These are phyloP conservation scores for Agelas oroides DNA, from an alignment of 37 sponge, comb jelly and placozoan genomes.

Conservation along the genomic window DNA sequence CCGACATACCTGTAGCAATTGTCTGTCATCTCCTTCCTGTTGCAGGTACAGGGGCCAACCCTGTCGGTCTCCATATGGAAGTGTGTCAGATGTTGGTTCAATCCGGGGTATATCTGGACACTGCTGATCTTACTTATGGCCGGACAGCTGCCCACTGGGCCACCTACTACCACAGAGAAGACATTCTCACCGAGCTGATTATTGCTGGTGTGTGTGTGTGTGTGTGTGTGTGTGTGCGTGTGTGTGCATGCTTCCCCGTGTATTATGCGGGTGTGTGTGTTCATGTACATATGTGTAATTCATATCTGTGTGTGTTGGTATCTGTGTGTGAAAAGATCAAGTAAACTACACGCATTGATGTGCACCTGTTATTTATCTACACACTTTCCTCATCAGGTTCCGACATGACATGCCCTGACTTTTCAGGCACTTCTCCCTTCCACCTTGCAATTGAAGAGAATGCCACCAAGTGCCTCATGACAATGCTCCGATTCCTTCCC, in stretches of 20 bases:
- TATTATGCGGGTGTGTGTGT: no score
- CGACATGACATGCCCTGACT: slow-evolving; percentile 65
- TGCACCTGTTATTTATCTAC: no score
- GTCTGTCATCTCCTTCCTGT: not conserved
- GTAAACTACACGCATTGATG: no score
- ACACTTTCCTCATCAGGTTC: slow-evolving; percentile 2
- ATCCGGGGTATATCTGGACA: slow-evolving; percentile 34
- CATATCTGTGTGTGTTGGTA: no score
- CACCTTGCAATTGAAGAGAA: slow-evolving; percentile 70
- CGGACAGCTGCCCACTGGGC: slow-evolving; percentile 88
- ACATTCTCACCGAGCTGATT: slow-evolving; percentile 70
- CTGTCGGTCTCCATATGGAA: slow-evolving; percentile 33
- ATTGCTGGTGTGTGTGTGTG: slow-evolving; percentile 52
- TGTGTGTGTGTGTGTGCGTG: no score
- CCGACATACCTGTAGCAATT: no score
- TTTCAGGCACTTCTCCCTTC: slow-evolving; percentile 77
- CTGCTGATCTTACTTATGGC: slow-evolving; percentile 69
- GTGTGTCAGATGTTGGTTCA: slow-evolving; percentile 57
- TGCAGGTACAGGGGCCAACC: slow-evolving; percentile 25
- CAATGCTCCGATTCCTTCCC: slow-evolving; percentile 21
- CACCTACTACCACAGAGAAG: slow-evolving; percentile 59
- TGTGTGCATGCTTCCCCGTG: not conserved
- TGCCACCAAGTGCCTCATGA: slow-evolving; percentile 46
- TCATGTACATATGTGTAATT: no score
- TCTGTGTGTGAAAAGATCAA: no score